Base-by-base conservation (phyloP, 2,797 vertebrate species). In the Jordanella pulchra region DNA sequence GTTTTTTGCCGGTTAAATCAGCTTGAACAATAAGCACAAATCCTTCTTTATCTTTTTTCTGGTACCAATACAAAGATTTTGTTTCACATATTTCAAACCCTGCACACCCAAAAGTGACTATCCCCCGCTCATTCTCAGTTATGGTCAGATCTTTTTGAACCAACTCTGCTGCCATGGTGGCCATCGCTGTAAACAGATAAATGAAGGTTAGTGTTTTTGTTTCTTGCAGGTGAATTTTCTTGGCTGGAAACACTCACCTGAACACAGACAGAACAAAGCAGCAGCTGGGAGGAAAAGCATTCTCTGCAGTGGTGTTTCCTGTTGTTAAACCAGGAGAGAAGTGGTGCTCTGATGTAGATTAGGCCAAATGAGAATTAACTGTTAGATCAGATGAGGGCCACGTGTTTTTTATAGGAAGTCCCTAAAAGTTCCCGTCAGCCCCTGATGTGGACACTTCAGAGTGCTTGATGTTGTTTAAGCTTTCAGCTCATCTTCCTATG, bases 201-300 rank as follows among this genome's bases (percentile, higher is more conserved):
- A 58, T 68, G 65, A 65, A 74, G 75, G 75, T 73, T 0, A 76
- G 66, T 32, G 69, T 39, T 73, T 64, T 32, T 44, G 44, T 47
- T 65, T 73, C 9, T 67, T 67, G 63, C 54, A 80, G 71, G 73
- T 69, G 7, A 51, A 66, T 0, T n/a, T n/a, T n/a, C 47, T 47
- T 73, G 63, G 35, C 35, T 39, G 35, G 35, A 39, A 39, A 39
- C 35, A 39, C 23, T 66, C 63, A 44, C 81, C 27, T 61, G 72
- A 39, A 39, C 35, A 39, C 35, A 39, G 35, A 7, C 35, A 39
- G 35, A 4, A 39, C 35, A 39, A 7, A 55, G 75, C 73, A 76
- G 76, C 81, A 71, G 64, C 78, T 39, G 80, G 76, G 74, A 84
- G 78, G 70, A 81, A 61, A 76, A 74, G 78, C 82, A 86, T 86